phyloP scores from a whole-genome alignment of 2,888 invertebrate genomes.

The Melitaea athalia region DNA sequence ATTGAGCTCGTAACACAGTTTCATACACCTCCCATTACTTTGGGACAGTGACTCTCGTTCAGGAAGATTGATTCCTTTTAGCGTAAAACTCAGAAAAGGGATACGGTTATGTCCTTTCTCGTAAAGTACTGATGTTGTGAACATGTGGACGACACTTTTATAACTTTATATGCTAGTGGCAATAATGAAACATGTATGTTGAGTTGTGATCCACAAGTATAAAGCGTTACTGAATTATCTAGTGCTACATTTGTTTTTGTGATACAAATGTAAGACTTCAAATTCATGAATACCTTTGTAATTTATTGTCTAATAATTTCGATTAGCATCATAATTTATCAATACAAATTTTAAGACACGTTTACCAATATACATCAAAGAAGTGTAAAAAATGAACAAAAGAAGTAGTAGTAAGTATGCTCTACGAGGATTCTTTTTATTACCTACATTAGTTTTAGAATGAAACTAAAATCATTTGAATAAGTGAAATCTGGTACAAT shows the following conservation, averaged over 20 bases:
- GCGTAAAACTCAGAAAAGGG: constrained; percentile 22
- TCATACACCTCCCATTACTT: constrained; percentile 24
- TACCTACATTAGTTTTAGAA: background rate
- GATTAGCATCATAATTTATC: no score
- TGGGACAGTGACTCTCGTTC: constrained; percentile 20
- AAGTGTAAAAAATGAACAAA: no score
- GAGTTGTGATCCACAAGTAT: background rate
- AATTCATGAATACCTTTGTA: no score
- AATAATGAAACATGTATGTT: background rate
- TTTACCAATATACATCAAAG: no score
- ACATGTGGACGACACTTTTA: constrained; percentile 14
- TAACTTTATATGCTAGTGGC: constrained; percentile 7
- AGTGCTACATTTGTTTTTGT: no score
- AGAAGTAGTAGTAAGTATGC: no score
- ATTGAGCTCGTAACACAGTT: constrained; percentile 14
- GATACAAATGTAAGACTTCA: no score
- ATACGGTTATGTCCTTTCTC: constrained; percentile 19
- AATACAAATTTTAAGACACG: no score
- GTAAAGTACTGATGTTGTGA: constrained; percentile 20
- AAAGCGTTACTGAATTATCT: no score
- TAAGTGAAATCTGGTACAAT: background rate
- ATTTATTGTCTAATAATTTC: no score
- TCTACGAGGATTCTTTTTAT: no score
- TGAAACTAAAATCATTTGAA: constrained; percentile 3
- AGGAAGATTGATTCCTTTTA: constrained; percentile 29